phyloP scores from a whole-genome alignment of 2,888 invertebrate species.

The Tenthredo distinguenda region DNA sequence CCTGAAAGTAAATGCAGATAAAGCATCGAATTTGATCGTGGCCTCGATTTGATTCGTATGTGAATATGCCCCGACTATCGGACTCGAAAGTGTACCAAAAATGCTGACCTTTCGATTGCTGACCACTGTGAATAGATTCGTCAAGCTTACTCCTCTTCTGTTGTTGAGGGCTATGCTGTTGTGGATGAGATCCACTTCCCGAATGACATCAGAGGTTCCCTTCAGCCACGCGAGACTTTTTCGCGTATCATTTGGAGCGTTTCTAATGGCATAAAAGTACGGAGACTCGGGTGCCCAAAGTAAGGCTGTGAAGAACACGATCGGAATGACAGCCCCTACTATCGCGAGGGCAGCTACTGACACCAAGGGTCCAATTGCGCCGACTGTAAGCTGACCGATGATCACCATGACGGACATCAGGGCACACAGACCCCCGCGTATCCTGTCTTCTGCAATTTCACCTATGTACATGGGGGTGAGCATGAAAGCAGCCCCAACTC shows the following conservation, averaged over 20 bases:
- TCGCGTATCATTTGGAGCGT: slow-evolving; percentile 61
- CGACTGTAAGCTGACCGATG: neutral
- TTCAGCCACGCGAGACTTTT: slow-evolving; percentile 64
- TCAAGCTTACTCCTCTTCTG: slow-evolving; percentile 61
- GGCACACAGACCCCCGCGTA: slow-evolving; percentile 59
- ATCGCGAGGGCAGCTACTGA: slow-evolving; percentile 53
- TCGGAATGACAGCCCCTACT: slow-evolving; percentile 55
- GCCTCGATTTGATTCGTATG: neutral
- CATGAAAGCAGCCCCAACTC: slow-evolving; percentile 7
- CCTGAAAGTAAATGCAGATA: neutral
- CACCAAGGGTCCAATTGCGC: slow-evolving; percentile 55
- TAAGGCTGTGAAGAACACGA: slow-evolving; percentile 55
- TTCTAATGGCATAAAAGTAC: slow-evolving; percentile 59
- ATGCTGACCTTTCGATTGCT: slow-evolving; percentile 43
- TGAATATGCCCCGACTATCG: neutral
- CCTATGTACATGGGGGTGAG: slow-evolving; percentile 42
- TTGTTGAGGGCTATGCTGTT: slow-evolving; percentile 68
- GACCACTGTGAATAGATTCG: slow-evolving; percentile 26
- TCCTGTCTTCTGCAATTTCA: slow-evolving; percentile 60
- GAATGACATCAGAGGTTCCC: slow-evolving; percentile 63
- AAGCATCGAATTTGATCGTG: neutral
- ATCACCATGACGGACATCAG: slow-evolving; percentile 51
- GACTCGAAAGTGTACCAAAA: neutral
- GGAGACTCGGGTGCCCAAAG: slow-evolving; percentile 61
- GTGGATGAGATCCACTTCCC: slow-evolving; percentile 65